Evolutionary conservation across 2,888 invertebrate species (phyloP).

Genomic region (Megalurothrips usitatus): DNA sequence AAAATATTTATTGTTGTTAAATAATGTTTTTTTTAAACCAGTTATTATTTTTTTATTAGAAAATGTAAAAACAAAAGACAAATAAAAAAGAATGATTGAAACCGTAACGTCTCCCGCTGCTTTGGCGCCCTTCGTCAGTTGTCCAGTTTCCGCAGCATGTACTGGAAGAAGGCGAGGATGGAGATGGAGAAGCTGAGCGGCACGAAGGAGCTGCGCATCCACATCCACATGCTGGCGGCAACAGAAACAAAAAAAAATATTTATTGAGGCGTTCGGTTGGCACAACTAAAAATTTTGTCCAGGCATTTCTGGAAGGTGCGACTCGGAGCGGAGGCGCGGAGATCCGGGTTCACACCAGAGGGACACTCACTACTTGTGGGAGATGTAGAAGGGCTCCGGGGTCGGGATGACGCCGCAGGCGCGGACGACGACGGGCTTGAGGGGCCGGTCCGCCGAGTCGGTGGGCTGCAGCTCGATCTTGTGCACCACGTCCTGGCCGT

Average conservation of each 20-base stretch:
- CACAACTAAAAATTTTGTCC: too few species aligned
- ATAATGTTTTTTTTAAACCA: not conserved
- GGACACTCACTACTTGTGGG: slow-evolving; percentile 67
- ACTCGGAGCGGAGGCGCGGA: too few species aligned
- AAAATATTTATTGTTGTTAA: slow-evolving; percentile 13
- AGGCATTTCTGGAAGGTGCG: too few species aligned
- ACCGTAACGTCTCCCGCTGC: not conserved
- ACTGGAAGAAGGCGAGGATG: slow-evolving; percentile 59
- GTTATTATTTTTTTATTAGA: not conserved
- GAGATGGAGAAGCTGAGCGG: slow-evolving; percentile 19
- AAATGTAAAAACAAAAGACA: not conserved
- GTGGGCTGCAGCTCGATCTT: slow-evolving; percentile 74
- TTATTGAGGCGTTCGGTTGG: too few species aligned
- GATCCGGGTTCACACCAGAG: too few species aligned
- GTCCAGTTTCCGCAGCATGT: slow-evolving; percentile 69
- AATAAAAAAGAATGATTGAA: not conserved
- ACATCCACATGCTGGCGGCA: slow-evolving; percentile 10
- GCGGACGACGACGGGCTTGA: slow-evolving; percentile 74
- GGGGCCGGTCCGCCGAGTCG: slow-evolving; percentile 76
- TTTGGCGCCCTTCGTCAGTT: slow-evolving; percentile 41
- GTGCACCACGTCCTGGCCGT: slow-evolving; percentile 67
- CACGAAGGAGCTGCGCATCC: slow-evolving; percentile 11
- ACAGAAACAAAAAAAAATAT: slow-evolving; percentile 15
- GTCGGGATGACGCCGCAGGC: slow-evolving; percentile 69
- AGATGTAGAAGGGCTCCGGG: slow-evolving; percentile 69